Conservation (phyloP, 2,888 invertebrate genomes). For the Drymonia ruficornis region DNA sequence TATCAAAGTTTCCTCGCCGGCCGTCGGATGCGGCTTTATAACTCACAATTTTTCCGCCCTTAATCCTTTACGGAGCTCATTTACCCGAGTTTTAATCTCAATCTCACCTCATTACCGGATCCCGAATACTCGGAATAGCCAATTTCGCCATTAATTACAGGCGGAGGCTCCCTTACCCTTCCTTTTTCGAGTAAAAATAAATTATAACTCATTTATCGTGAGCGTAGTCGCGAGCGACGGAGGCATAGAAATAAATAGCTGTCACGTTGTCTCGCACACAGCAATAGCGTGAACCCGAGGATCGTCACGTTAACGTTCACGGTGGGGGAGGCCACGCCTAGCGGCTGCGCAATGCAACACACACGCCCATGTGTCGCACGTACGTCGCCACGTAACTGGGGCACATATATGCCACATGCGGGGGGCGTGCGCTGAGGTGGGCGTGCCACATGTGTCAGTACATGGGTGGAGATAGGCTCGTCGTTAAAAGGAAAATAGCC, state of each 20-base stretch:
- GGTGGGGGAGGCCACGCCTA: conserved; percentile 66
- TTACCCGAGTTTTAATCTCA: conserved; percentile 81
- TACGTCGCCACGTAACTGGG: conserved; percentile 64
- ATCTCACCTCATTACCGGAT: conserved; percentile 82
- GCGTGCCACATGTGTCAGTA: conserved; percentile 64
- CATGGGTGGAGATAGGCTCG: conserved; percentile 56
- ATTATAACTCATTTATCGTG: conserved; percentile 83
- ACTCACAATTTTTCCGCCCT: conserved; percentile 60
- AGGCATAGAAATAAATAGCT: conserved; percentile 69
- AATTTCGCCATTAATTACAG: conserved; percentile 82
- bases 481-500: conserved; percentile 42
- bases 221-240: conserved; percentile 50
- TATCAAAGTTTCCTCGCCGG: conserved; percentile 52
- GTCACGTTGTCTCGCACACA: conserved; percentile 67
- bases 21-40: conserved; percentile 50
- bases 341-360: conserved; percentile 69
- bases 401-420: conserved; percentile 56
- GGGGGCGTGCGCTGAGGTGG: conserved; percentile 66
- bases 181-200: conserved; percentile 83
- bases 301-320: conserved; percentile 63
- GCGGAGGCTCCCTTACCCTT: conserved; percentile 68
- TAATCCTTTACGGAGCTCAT: conserved; percentile 77
- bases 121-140: conserved; percentile 82
- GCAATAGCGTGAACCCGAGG: conserved; percentile 53
- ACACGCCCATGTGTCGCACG: conserved; percentile 67